phyloP scores from a whole-genome alignment of 2,797 vertebrate species.

The Hylomyscus alleni region DNA sequence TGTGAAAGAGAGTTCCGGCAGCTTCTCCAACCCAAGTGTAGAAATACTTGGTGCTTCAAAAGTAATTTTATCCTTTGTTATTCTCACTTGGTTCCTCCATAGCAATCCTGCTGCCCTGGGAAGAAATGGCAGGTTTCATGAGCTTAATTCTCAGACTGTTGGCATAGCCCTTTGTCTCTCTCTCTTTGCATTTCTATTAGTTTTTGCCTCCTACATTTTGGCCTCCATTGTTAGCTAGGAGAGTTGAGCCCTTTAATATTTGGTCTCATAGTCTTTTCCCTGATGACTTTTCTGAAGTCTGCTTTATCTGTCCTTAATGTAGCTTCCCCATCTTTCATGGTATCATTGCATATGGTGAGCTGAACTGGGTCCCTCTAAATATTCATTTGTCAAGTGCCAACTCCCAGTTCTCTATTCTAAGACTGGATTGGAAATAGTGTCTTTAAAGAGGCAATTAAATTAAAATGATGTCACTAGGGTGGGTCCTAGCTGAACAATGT shows the following conservation, averaged over 20 bases:
- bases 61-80: constrained; percentile 72
- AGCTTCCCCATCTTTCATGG: background rate
- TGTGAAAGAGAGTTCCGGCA: constrained; percentile 70
- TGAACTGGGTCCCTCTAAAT: background rate
- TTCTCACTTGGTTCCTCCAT: constrained; percentile 22
- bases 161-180: background rate
- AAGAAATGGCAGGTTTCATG: constrained; percentile 57
- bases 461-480: background rate
- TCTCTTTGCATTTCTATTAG: background rate
- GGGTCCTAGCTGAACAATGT: background rate
- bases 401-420: background rate
- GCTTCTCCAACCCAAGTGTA: constrained; percentile 66
- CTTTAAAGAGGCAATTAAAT: constrained; percentile 42
- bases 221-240: background rate
- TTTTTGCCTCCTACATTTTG: constrained; percentile 16
- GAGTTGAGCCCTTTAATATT: constrained; percentile 13
- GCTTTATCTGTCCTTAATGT: constrained; percentile 34
- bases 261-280: background rate
- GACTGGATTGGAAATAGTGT: background rate
- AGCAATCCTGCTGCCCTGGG: background rate
- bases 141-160: constrained; percentile 52
- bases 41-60: constrained; percentile 73
- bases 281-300: constrained; percentile 26
- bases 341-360: background rate
- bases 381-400: background rate